A percentile compares a stretch with the other conserved stretches of the same genome.
Evolutionary conservation across 2,797 vertebrate genomes (phyloP).

Genomic region (Chaenodraco wilsoni): DNA sequence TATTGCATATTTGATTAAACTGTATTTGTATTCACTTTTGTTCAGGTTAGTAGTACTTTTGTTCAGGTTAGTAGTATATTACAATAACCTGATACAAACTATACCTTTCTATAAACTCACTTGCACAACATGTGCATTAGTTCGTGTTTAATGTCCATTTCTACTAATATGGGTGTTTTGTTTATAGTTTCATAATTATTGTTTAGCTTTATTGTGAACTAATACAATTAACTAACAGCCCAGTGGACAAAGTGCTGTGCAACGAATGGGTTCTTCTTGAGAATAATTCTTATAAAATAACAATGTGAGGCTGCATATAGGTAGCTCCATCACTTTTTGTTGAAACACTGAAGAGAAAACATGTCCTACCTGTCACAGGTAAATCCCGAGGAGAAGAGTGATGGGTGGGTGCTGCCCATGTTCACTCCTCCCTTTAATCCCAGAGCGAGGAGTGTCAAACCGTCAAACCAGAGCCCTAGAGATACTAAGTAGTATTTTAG

Average conservation of each 20-base stretch:
- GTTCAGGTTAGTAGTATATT: too few species aligned
- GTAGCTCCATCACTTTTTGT: neutral
- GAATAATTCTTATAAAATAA: too few species aligned
- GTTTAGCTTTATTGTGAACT: neutral
- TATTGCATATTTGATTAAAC: too few species aligned
- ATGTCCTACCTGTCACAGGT: constrained; percentile 32
- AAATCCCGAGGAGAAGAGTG: neutral
- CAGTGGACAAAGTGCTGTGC: neutral
- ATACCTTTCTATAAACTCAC: too few species aligned
- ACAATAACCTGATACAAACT: too few species aligned
- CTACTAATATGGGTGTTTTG: neutral
- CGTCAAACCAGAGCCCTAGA: neutral
- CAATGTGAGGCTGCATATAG: neutral
- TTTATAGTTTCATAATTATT: neutral
- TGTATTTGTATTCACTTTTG: too few species aligned
- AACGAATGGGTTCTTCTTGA: neutral
- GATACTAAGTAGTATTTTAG: too few species aligned
- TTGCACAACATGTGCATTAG: too few species aligned
- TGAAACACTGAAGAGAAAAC: neutral
- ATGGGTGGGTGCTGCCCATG: too few species aligned
- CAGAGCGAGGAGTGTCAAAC: neutral
- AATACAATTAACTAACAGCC: neutral
- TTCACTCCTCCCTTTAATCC: constrained; percentile 26
- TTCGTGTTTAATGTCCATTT: neutral
- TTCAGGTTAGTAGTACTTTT: too few species aligned